These are phyloP conservation scores for Geophilus truncorum DNA, from an alignment of 2,888 invertebrate genomes.

Conservation along the genomic window DNA sequence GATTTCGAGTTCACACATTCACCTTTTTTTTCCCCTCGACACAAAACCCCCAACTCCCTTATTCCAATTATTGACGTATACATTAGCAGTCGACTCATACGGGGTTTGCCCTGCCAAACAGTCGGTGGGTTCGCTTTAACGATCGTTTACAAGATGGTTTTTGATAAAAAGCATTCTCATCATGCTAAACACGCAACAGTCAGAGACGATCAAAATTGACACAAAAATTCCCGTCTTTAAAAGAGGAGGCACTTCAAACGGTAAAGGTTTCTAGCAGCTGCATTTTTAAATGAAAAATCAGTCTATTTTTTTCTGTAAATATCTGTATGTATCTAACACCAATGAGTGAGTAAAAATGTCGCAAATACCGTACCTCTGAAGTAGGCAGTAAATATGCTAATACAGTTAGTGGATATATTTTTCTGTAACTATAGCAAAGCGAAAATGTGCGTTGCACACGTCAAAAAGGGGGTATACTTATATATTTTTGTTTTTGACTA, in stretches of 20 bases:
- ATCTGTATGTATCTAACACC: not conserved
- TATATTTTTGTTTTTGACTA: too few relatives aligned
- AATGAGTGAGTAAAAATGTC: not conserved
- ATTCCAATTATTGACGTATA: not conserved
- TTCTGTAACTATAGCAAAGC: not conserved
- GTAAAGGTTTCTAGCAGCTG: not conserved
- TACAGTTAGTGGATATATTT: not conserved
- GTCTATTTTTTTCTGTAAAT: too few relatives aligned
- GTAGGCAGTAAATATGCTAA: not conserved
- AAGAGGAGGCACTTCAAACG: conserved; percentile 22
- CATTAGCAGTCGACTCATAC: not conserved
- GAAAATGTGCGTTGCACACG: not conserved
- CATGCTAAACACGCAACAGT: not conserved
- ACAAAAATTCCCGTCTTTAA: not conserved
- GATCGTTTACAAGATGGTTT: not conserved
- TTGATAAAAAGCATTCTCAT: not conserved
- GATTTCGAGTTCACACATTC: not conserved
- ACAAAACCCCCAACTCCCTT: too few relatives aligned
- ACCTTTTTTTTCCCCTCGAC: not conserved
- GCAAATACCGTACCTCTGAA: not conserved
- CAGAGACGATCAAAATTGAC: not conserved
- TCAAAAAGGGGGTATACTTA: not conserved
- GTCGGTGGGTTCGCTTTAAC: not conserved
- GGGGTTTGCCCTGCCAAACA: not conserved
- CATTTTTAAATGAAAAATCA: not conserved